Base-by-base conservation (phyloP, 2,113 vertebrate species). In the Malurus alboscapulatus region DNA sequence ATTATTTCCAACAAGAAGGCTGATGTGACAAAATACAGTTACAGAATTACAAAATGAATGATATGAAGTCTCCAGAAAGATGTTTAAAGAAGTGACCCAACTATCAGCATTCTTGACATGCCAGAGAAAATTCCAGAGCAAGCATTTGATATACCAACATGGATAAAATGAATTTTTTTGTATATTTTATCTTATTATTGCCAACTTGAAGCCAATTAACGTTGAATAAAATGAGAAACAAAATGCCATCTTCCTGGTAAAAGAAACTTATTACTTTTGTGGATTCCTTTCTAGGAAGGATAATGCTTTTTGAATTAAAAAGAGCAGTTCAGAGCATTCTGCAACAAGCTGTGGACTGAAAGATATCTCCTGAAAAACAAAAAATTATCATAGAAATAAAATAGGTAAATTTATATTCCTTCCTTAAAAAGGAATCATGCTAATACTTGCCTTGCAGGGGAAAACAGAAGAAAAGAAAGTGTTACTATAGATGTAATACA, bases 21-120 rank as follows among this genome's bases (percentile, higher is more conserved):
- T 93, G 87, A 90, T 66, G 29, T 90, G 92, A 90, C 71, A 90
- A 59, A 89, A 89, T 30, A 71, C 27, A 91, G 62, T 69, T 85
- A 62, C 1, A 2, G 69, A 91, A 85, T 62, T 87, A 69, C 18
- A 47, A 82, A 91, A 93, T 51, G 34, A 69, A 66, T 32, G 2
- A 79, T 54, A 75, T 14, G 42, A 84, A 91, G 38, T 32, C 58
- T 93, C 54, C 30, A 92, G 84, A 94, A 93, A 73, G 40, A 84
- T 9, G 6, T n/a, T 83, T 77, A 3, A 58, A 83, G 38, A 68
- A 45, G 17, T 76, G 34, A 82, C 45, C 10, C 74, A 83, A 47
- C 26, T 34, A 51, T 57, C 27, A 36, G n/a, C 1, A 1, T 26
- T 87, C 68, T 63, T 93, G 47, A 84, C 50, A 79, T 11, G 14